Evolutionary conservation across 2,113 vertebrate species (phyloP).

Genomic region (Rhombomys opimus): DNA sequence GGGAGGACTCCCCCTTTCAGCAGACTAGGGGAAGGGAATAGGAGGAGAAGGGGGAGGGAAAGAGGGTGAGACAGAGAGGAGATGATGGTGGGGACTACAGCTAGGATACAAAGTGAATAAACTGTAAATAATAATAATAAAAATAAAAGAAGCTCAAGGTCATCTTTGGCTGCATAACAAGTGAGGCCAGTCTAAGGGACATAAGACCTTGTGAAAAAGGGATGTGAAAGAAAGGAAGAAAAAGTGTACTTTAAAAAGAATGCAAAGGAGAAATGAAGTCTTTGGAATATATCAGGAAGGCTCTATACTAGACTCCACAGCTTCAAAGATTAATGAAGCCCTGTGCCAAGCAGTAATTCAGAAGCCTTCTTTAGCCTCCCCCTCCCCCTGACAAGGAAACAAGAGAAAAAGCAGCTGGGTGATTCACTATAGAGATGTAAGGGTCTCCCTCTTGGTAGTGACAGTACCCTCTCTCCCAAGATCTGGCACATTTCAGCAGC

Average conservation of each 20-base stretch:
- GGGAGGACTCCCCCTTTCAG: no score
- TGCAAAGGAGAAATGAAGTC: neutral
- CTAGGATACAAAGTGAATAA: no score
- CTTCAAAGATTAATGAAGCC: conserved; percentile 6
- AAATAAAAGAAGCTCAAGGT: neutral
- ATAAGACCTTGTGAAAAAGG: neutral
- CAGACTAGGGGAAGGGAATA: no score
- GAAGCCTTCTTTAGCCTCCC: neutral
- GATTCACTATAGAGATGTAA: conserved; percentile 2
- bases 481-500: conserved; percentile 65
- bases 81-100: no score
- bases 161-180: neutral
- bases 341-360: neutral
- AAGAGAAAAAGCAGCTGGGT: conserved; percentile 35
- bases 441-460: neutral
- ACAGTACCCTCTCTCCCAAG: conserved; percentile 24
- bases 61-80: no score
- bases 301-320: neutral
- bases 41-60: no score
- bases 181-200: neutral
- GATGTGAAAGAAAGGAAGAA: neutral
- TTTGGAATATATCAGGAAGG: conserved; percentile 2
- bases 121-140: no score
- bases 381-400: conserved; percentile 18
- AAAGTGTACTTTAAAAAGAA: conserved; percentile 13